A percentile compares a stretch with the other conserved stretches of the same genome.
Evolutionary conservation across 2,797 vertebrate species (phyloP).

Genomic region (Aselliscus stoliczkanus): DNA sequence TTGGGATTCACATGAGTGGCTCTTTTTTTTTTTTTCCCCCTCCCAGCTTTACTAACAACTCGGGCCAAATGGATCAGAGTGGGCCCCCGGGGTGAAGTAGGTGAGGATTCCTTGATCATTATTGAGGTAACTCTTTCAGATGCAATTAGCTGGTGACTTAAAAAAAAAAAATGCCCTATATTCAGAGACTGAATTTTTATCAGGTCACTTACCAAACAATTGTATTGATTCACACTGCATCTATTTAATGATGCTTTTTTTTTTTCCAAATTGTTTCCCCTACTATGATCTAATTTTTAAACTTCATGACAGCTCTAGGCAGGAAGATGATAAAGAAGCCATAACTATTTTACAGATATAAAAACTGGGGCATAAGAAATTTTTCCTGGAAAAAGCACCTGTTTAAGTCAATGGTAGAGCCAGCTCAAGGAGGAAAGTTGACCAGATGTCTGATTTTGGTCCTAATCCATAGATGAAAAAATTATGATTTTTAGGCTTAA

Average conservation of each 20-base stretch:
- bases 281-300: background rate
- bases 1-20: background rate
- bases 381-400: background rate
- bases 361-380: slow-evolving; percentile 30
- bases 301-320: background rate
- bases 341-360: background rate
- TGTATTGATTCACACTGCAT: background rate
- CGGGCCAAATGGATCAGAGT: background rate
- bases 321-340: background rate
- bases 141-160: background rate
- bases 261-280: background rate
- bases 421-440: background rate
- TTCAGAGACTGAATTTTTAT: background rate
- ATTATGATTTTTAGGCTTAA: background rate
- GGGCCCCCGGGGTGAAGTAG: background rate
- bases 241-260: background rate
- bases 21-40: background rate
- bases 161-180: background rate
- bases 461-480: background rate
- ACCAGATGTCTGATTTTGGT: slow-evolving; percentile 23
- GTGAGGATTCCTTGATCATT: background rate
- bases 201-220: background rate
- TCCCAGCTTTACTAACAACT: background rate
- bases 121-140: background rate
- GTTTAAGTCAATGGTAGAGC: background rate